Conservation (phyloP, 53 echinoderm and acorn worm genomes). For the Antedon mediterranea region DNA sequence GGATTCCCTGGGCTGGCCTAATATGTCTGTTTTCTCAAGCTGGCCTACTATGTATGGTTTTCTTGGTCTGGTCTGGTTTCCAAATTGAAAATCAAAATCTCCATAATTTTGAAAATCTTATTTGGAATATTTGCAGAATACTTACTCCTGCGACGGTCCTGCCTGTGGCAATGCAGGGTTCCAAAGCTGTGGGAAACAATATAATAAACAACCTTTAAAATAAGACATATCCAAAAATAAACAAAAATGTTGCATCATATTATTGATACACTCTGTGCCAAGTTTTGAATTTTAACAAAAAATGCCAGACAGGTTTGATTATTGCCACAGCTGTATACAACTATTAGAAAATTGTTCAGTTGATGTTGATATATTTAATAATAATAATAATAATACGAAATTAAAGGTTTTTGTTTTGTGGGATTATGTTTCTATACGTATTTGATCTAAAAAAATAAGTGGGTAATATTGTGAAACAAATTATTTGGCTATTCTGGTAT, state of each 20-base stretch:
- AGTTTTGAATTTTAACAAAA: neutral
- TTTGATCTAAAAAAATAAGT: too few relatives aligned
- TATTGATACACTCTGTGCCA: neutral
- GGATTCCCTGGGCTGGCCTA: too few relatives aligned
- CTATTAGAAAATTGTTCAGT: neutral
- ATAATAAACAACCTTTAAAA: neutral
- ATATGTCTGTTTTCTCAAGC: too few relatives aligned
- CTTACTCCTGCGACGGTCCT: slow-evolving; percentile 96
- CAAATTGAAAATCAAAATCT: too few relatives aligned
- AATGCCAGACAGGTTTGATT: neutral
- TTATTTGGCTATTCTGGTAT: too few relatives aligned
- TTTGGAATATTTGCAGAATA: slow-evolving; percentile 3
- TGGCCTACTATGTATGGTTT: too few relatives aligned
- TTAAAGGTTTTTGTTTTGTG: neutral
- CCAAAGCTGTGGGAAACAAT: slow-evolving; percentile 53
- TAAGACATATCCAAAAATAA: neutral
- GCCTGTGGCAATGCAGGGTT: slow-evolving; percentile 90
- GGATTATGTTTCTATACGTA: too few relatives aligned
- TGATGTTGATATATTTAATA: neutral
- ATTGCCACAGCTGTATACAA: neutral
- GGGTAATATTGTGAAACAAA: too few relatives aligned
- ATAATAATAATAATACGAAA: neutral
- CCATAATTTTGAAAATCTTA: too few relatives aligned
- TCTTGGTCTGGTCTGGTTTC: too few relatives aligned
- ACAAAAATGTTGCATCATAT: neutral